Evolutionary conservation across 64 coral and sea anemone species (phyloP).

Genomic region (Orbicella faveolata): DNA sequence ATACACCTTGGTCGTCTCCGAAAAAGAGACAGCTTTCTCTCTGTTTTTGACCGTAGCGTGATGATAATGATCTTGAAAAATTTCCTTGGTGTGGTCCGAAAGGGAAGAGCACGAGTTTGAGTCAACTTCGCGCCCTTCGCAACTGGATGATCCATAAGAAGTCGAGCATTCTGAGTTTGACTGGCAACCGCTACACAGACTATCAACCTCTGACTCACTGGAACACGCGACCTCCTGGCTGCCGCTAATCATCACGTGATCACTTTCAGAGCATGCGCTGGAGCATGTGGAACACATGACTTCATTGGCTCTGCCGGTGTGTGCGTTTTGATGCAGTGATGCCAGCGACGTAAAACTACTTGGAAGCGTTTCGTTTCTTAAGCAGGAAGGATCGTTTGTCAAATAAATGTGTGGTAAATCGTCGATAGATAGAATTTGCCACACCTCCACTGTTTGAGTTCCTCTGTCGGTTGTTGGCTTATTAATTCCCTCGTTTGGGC

Average conservation of each 20-base stretch:
- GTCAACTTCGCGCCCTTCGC: neutral
- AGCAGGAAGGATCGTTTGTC: neutral
- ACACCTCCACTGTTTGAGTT: neutral
- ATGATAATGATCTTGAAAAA: too few relatives aligned
- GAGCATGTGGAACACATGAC: neutral
- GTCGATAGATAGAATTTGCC: constrained; percentile 1
- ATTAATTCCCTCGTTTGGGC: neutral
- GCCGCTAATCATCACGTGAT: neutral
- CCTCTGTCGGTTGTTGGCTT: neutral
- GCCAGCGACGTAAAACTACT: neutral
- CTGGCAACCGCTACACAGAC: neutral
- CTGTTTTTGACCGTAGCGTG: neutral
- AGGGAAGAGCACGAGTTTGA: neutral
- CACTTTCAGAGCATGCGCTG: neutral
- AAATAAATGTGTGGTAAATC: neutral
- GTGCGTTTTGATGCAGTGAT: neutral
- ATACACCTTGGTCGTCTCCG: neutral
- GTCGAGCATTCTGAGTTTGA: neutral
- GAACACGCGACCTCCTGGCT: neutral
- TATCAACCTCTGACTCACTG: neutral
- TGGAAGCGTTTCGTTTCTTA: neutral
- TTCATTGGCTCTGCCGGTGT: neutral
- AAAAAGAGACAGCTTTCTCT: too few relatives aligned
- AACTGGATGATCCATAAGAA: neutral
- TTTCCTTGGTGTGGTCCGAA: neutral